A percentile compares a stretch with the other conserved stretches of the same genome.
These are phyloP conservation scores for Chrysochloris asiatica DNA, from an alignment of 2,113 vertebrate genomes.

Conservation along the genomic window DNA sequence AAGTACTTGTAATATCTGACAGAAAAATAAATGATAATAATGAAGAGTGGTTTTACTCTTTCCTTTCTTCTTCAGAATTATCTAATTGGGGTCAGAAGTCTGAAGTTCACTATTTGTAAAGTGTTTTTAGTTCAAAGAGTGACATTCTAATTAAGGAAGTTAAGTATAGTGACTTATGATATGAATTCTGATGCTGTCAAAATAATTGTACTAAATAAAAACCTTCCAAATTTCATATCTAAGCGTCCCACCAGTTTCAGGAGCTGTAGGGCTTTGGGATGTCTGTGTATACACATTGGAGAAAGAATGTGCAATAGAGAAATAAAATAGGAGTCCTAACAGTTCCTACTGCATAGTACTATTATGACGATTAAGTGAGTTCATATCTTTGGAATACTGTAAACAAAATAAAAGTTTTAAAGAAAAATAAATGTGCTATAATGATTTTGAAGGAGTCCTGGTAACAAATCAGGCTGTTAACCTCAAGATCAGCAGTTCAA, in stretches of 20 bases:
- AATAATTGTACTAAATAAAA: neutral
- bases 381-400: neutral
- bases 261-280: neutral
- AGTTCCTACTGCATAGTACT: neutral
- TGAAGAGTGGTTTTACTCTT: neutral
- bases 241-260: neutral
- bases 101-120: neutral
- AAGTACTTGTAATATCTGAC: constrained; percentile 1
- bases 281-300: neutral
- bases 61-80: neutral
- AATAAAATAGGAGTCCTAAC: neutral
- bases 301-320: neutral
- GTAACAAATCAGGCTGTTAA: too few species aligned
- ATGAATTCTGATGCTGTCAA: neutral
- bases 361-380: neutral
- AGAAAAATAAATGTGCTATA: neutral
- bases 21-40: neutral
- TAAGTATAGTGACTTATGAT: neutral
- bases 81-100: neutral
- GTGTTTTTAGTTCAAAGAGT: neutral
- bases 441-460: too few species aligned
- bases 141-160: neutral
- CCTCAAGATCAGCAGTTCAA: too few species aligned
- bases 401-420: neutral
- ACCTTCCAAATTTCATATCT: neutral